A percentile compares a stretch with the other conserved stretches of the same genome.
These are phyloP conservation scores for Orchesella flavescens DNA, from an alignment of 2,888 invertebrate genomes.

Conservation along the genomic window DNA sequence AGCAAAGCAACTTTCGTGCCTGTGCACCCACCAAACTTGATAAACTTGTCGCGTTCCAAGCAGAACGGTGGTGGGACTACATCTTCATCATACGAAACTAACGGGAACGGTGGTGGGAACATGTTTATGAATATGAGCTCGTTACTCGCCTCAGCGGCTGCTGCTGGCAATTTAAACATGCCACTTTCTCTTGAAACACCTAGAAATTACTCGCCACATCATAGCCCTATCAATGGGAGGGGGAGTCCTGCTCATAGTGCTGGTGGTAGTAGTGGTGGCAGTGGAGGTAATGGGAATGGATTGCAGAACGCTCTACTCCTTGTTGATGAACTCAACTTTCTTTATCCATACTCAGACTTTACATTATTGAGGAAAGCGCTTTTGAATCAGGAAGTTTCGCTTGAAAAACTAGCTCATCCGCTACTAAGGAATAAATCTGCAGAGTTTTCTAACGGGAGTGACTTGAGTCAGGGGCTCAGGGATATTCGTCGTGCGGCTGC, in stretches of 20 bases:
- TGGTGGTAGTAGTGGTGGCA: constrained; percentile 50
- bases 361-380: constrained; percentile 68
- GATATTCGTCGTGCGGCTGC: constrained; percentile 34
- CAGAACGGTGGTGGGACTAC: constrained; percentile 6
- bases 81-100: constrained; percentile 31
- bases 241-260: constrained; percentile 42
- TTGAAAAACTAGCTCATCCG: constrained; percentile 68
- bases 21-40: constrained; percentile 19
- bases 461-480: constrained; percentile 33
- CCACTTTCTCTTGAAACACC: constrained; percentile 50
- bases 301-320: constrained; percentile 63
- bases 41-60: neutral
- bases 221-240: constrained; percentile 43
- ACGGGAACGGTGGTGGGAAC: constrained; percentile 9
- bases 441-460: constrained; percentile 41
- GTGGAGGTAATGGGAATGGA: constrained; percentile 12
- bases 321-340: constrained; percentile 69
- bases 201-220: constrained; percentile 51
- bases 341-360: constrained; percentile 70
- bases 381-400: constrained; percentile 69
- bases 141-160: constrained; percentile 36
- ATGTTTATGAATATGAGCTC: constrained; percentile 57
- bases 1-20: constrained; percentile 26
- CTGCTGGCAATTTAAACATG: constrained; percentile 48
- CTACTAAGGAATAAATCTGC: constrained; percentile 35